Conservation (phyloP, 2,113 vertebrate genomes). For the Microcebus griseorufus region DNA sequence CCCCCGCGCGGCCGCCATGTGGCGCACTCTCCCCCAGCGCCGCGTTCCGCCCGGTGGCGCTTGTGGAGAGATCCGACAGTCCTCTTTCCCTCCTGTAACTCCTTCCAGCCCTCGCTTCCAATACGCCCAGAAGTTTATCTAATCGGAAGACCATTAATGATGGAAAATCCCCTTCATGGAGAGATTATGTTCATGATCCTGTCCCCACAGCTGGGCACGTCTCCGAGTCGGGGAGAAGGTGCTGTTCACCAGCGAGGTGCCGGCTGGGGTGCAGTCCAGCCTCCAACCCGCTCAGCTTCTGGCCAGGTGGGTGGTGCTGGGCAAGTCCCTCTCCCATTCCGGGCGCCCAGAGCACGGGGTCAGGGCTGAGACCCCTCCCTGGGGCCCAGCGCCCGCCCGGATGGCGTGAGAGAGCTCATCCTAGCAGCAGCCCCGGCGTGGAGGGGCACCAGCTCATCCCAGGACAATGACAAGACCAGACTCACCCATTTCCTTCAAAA, state of each 20-base stretch:
- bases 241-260: rapidly evolving
- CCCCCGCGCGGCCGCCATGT: neutral
- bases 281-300: rapidly evolving
- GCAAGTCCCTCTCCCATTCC: neutral
- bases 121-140: neutral
- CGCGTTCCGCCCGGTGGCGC: rapidly evolving
- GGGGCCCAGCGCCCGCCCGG: rapidly evolving
- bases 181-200: no score
- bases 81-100: neutral
- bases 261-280: rapidly evolving
- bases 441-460: neutral
- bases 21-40: neutral
- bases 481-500: rapidly evolving
- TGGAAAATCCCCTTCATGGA: neutral
- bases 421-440: neutral
- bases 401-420: rapidly evolving
- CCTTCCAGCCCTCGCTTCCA: neutral
- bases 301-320: neutral
- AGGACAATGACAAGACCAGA: neutral
- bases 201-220: no score
- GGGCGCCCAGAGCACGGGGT: rapidly evolving
- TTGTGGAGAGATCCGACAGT: rapidly evolving
- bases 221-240: rapidly evolving
- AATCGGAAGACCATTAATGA: no score
- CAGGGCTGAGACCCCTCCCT: neutral